A percentile compares a stretch with the other conserved stretches of the same genome.
Conservation (phyloP, 1,140 invertebrate genomes). For the Sitophilus oryzae region DNA sequence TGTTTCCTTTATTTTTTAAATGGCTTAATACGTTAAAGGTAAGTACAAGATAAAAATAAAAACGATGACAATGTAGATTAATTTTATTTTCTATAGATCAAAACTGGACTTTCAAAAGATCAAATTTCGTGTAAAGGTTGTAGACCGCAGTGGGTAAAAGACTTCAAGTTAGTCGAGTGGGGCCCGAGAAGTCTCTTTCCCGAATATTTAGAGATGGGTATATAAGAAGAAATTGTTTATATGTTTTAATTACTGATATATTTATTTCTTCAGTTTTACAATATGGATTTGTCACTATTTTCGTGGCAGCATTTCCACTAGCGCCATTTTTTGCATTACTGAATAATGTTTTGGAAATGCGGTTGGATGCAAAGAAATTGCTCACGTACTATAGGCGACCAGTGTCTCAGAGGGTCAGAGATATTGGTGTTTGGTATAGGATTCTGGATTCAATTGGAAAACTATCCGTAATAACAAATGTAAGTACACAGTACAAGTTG, state of each 20-base stretch:
- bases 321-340: slow-evolving; percentile 82
- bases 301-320: slow-evolving; percentile 84
- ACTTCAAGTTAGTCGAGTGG: slow-evolving; percentile 86
- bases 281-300: slow-evolving; percentile 87
- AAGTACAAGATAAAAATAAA: background rate
- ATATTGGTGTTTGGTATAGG: slow-evolving; percentile 89
- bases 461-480: slow-evolving; percentile 89
- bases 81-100: slow-evolving; percentile 34
- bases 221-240: slow-evolving; percentile 25
- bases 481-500: too few species aligned
- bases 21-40: slow-evolving; percentile 63
- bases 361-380: slow-evolving; percentile 82
- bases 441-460: slow-evolving; percentile 87
- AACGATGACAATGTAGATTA: background rate
- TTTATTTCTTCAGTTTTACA: slow-evolving; percentile 62
- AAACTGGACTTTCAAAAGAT: slow-evolving; percentile 45
- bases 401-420: slow-evolving; percentile 73
- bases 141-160: slow-evolving; percentile 75
- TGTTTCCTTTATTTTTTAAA: slow-evolving; percentile 67
- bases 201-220: slow-evolving; percentile 97
- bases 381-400: slow-evolving; percentile 78
- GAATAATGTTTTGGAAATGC: slow-evolving; percentile 86
- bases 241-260: background rate
- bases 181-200: slow-evolving; percentile 87
- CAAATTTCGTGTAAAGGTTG: slow-evolving; percentile 29